A percentile compares a stretch with the other conserved stretches of the same genome.
Evolutionary conservation across 1,140 invertebrate genomes (phyloP).

Genomic region (Radopholus similis): DNA sequence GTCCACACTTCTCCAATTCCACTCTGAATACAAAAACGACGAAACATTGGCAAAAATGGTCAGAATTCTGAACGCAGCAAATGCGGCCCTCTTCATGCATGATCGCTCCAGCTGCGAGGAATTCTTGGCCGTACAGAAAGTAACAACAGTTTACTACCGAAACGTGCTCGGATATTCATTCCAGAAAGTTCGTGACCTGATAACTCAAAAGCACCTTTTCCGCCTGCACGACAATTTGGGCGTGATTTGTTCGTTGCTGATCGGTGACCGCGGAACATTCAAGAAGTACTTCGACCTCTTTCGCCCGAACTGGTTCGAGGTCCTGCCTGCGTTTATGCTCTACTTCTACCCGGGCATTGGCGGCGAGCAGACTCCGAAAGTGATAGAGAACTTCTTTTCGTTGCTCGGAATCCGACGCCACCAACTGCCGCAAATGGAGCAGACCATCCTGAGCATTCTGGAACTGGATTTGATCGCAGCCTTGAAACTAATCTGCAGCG

Average conservation of each 20-base stretch:
- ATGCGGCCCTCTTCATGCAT: slow-evolving; percentile 5
- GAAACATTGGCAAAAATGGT: slow-evolving; percentile 4
- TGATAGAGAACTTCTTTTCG: slow-evolving; percentile 12
- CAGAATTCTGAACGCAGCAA: slow-evolving; percentile 2
- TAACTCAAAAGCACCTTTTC: neutral
- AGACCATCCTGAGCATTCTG: neutral
- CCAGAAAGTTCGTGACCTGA: slow-evolving; percentile 2
- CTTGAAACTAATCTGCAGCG: slow-evolving; percentile 9
- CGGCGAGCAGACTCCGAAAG: slow-evolving; percentile 12
- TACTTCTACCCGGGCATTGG: neutral
- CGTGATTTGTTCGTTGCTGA: slow-evolving; percentile 14
- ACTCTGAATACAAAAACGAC: slow-evolving; percentile 13
- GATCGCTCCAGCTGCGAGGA: slow-evolving; percentile 12
- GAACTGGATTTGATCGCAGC: slow-evolving; percentile 6
- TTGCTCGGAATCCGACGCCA: neutral
- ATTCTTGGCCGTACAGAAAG: neutral
- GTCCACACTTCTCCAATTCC: slow-evolving; percentile 14
- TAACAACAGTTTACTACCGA: neutral
- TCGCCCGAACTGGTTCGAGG: slow-evolving; percentile 20
- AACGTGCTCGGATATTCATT: neutral
- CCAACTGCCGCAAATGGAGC: slow-evolving; percentile 9
- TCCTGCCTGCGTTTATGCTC: slow-evolving; percentile 6
- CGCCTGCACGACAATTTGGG: slow-evolving; percentile 14
- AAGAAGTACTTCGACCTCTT: slow-evolving; percentile 16
- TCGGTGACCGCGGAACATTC: slow-evolving; percentile 16